These are phyloP conservation scores for Conopomorpha cramerella DNA, from an alignment of 1,140 invertebrate species.

Conservation along the genomic window DNA sequence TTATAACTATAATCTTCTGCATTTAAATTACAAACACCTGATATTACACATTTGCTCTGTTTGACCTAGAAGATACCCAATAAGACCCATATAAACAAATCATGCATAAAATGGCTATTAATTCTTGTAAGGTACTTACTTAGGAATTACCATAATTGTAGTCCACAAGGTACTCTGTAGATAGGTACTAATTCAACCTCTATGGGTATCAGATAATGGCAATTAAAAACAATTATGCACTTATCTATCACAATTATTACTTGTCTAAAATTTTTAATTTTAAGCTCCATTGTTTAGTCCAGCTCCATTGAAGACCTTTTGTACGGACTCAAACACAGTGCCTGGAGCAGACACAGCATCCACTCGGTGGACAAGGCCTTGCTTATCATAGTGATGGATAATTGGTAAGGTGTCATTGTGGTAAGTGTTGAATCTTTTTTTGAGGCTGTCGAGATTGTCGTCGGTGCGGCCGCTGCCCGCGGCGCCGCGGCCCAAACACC, in stretches of 20 bases:
- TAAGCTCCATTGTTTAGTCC: slow-evolving; percentile 17
- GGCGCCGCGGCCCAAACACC: slow-evolving; percentile 85
- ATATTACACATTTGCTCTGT: too few species aligned
- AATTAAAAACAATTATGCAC: background rate
- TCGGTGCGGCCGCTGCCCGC: slow-evolving; percentile 91
- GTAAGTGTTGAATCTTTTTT: slow-evolving; percentile 91
- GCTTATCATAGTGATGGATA: slow-evolving; percentile 80
- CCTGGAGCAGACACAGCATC: slow-evolving; percentile 72
- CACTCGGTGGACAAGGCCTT: slow-evolving; percentile 77
- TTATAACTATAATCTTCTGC: too few species aligned
- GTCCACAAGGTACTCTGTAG: too few species aligned
- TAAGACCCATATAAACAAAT: too few species aligned
- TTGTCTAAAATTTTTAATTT: slow-evolving; percentile 12
- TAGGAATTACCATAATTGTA: too few species aligned
- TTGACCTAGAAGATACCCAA: too few species aligned
- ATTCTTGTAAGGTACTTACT: too few species aligned
- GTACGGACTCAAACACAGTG: slow-evolving; percentile 71
- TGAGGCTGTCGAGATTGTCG: slow-evolving; percentile 91
- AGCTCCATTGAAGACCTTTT: slow-evolving; percentile 22
- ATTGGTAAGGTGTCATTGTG: slow-evolving; percentile 92
- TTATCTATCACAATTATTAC: background rate
- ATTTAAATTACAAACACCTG: too few species aligned
- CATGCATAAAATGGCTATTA: too few species aligned
- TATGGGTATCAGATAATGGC: background rate
- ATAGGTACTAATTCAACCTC: too few species aligned